Evolutionary conservation across 2,888 invertebrate genomes (phyloP), one percentile per base, ranked within the genome.

Genomic region (Phytoseiulus persimilis): DNA sequence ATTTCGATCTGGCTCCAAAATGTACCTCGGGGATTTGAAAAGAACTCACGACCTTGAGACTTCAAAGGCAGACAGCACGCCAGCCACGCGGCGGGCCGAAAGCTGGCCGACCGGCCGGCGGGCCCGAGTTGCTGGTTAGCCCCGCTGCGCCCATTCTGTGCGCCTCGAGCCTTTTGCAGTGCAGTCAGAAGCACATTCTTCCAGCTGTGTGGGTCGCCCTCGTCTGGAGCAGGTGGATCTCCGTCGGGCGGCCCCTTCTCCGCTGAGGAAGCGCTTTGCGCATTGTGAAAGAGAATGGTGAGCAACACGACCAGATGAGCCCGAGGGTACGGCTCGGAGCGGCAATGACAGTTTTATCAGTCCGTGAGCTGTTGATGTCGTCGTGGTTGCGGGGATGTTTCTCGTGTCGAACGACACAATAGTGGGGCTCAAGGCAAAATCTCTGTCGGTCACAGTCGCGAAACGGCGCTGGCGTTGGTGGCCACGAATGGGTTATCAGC

Each of bases 11-110:
- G 65, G 23, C 65, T 65, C 65, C 18, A 23, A 65, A 65, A 65
- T 65, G 65, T 65, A 65, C 65, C 65, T 65, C 65, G 65, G 65
- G 65, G 65, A 65, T 65, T 65, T 65, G 65, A 65, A 28, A 65
- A 65, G 65, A 65, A 65, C 65, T 65, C 65, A 65, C 65, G 65
- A 65, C 65, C 65, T 65, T 65, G 65, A 65, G 65, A 65, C 65
- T 65, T 65, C 65, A 65, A 65, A 65, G 65, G 18, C 65, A 65
- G 65, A 39, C 39, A 39, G 39, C 39, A 9, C 5, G 39, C 65
- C 65, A 18, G 28, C 65, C 65, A 23, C 14, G 65, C 65, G 18
- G 28, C 65, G 14, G 14, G 14, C 46, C 46, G 46, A 46, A 14
- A 14, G 14, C 46, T 14, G 46, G 14, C 46, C 46, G 46, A 11